Base-by-base conservation (phyloP, 2,888 invertebrate species). In the Drosophila fulvimacula region DNA sequence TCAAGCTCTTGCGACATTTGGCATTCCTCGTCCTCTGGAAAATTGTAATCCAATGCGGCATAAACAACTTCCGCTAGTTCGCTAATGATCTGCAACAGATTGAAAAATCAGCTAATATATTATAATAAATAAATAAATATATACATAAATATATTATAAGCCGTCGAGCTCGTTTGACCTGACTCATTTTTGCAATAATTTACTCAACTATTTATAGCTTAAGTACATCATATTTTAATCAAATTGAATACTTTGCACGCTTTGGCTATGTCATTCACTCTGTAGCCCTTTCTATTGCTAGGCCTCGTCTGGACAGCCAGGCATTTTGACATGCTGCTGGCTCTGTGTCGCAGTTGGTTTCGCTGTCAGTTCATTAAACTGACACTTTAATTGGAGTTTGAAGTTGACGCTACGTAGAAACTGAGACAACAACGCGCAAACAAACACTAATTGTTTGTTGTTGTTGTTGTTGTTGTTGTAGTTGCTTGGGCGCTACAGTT, bases 41-140 rank as follows among this genome's bases (percentile, higher is more conserved):
- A 94, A 80, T 97, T 97, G 93, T 96, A 97, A 93, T 98, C 98
- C 92, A 98, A 93, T 41, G 98, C 97, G 86, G 95, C 95, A 93
- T 97, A 98, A 82, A 98, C 95, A 82, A 97, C 95, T 86, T 96
- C 93, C 48, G 98, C 98, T 88, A 98, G 93, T 83, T 95, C 95
- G 73, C 95, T 95, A 81, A 97, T 94, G 91, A 96, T 93, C 97
- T 97, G 94, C 3, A 94, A 52, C 69, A 55, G 1, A 15, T 15
- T 21, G 15, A 9, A 9, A 21, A 17, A 30, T 19, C 3, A 49
- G 1, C 21, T 21, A 51, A 34, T 10, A 21, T 21, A n/a, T n/a
- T n/a, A n/a, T n/a, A n/a, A n/a, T n/a, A n/a, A 34, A 9, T 19
- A 49, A 19, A 30, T 13, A 19, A 10, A 27, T 46, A 27, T 30